phyloP scores from a whole-genome alignment of 2,113 vertebrate species.

The Empidonax alnorum region DNA sequence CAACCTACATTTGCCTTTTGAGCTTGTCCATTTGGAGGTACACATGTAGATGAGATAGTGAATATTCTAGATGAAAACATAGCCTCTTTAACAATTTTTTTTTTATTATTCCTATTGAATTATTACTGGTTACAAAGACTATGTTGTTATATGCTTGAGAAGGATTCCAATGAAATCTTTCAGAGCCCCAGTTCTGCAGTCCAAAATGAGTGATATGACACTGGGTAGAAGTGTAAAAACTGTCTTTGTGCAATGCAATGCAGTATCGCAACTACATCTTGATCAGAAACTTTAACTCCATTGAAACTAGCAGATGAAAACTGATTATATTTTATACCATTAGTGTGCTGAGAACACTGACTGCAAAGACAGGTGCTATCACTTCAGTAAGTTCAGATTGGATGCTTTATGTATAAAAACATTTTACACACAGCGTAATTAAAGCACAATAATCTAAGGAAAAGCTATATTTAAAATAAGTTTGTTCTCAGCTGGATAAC shows the following conservation, averaged over 20 bases:
- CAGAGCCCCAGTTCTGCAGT: background rate
- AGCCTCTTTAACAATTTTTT: background rate
- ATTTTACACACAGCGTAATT: background rate
- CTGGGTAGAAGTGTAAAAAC: background rate
- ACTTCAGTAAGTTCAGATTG: background rate
- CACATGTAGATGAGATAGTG: background rate
- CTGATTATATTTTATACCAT: background rate
- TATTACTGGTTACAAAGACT: background rate
- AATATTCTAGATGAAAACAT: background rate
- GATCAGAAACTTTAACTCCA: background rate
- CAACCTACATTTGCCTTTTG: background rate
- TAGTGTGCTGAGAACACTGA: background rate
- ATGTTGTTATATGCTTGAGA: background rate
- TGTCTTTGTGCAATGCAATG: background rate
- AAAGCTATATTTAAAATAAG: background rate
- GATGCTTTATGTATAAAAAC: background rate
- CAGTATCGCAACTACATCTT: background rate
- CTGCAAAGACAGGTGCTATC: background rate
- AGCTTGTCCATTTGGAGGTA: background rate
- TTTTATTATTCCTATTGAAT: background rate
- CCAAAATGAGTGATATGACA: background rate
- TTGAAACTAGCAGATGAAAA: slow-evolving; percentile 2
- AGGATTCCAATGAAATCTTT: background rate
- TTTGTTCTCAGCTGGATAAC: background rate
- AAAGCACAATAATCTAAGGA: background rate